These are phyloP conservation scores for Mesembrinibis cayennensis DNA, from an alignment of 2,113 vertebrate genomes.

Conservation along the genomic window DNA sequence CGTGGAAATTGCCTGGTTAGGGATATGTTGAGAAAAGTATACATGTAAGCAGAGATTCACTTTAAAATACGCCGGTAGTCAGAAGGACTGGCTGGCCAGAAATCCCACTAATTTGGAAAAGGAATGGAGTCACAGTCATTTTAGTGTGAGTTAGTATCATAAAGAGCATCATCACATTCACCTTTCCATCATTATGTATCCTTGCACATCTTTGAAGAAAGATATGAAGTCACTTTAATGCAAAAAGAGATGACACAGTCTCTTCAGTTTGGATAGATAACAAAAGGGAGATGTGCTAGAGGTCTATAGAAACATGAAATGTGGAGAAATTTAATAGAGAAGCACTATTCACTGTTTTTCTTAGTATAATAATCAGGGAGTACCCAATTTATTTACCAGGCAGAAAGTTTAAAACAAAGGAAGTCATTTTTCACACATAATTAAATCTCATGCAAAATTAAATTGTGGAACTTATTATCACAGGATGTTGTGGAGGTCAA, in stretches of 20 bases:
- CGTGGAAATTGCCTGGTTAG: not conserved
- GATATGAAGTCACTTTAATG: not conserved
- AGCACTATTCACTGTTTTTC: not conserved
- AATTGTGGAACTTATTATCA: not conserved
- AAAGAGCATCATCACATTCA: not conserved
- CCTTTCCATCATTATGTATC: not conserved
- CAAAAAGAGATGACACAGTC: not conserved
- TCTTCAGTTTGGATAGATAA: not conserved
- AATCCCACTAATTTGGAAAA: not conserved
- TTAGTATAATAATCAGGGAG: not conserved
- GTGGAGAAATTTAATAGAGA: not conserved
- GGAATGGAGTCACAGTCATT: not conserved
- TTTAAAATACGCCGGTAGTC: not conserved
- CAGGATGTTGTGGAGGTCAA: conserved; percentile 15
- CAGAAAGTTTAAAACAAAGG: conserved; percentile 34
- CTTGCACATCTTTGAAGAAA: not conserved
- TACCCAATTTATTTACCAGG: conserved; percentile 17
- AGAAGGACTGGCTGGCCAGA: not conserved
- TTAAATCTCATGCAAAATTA: conserved; percentile 17
- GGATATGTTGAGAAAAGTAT: not conserved
- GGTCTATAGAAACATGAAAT: not conserved
- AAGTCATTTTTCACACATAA: conserved; percentile 36
- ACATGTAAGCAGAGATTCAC: not conserved
- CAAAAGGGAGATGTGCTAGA: not conserved
- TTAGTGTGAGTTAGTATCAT: not conserved